A percentile compares a stretch with the other conserved stretches of the same genome.
These are phyloP conservation scores for Mycteria americana DNA, from an alignment of 2,797 vertebrate genomes.

Conservation along the genomic window DNA sequence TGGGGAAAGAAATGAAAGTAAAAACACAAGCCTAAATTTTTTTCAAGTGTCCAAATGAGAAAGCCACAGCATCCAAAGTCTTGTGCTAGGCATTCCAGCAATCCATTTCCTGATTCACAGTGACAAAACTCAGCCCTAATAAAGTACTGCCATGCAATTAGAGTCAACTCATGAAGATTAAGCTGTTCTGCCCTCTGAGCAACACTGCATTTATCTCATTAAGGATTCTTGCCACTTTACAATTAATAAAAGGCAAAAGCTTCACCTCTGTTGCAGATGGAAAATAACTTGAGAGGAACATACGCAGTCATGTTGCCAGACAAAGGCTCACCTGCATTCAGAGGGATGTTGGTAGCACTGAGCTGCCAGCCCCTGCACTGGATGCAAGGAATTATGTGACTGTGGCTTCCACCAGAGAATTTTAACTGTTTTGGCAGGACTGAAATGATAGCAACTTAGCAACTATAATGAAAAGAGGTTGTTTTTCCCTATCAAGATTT, in stretches of 20 bases:
- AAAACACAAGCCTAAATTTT: background rate
- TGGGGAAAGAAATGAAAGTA: background rate
- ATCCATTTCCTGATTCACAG: background rate
- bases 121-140: background rate
- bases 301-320: background rate
- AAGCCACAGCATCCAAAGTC: background rate
- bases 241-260: background rate
- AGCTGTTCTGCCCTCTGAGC: background rate
- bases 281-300: background rate
- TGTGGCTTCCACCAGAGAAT: background rate
- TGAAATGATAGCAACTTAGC: background rate
- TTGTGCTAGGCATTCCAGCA: background rate
- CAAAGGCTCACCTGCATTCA: background rate
- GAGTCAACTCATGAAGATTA: background rate
- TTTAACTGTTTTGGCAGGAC: background rate
- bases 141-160: background rate
- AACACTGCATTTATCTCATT: slow-evolving; percentile 14
- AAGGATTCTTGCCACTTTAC: background rate
- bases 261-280: background rate
- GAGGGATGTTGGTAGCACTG: background rate
- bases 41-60: background rate
- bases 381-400: background rate
- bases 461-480: background rate
- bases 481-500: background rate
- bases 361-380: background rate